These are phyloP conservation scores for Lepas anatifera DNA, from an alignment of 2,888 invertebrate species.

Conservation along the genomic window DNA sequence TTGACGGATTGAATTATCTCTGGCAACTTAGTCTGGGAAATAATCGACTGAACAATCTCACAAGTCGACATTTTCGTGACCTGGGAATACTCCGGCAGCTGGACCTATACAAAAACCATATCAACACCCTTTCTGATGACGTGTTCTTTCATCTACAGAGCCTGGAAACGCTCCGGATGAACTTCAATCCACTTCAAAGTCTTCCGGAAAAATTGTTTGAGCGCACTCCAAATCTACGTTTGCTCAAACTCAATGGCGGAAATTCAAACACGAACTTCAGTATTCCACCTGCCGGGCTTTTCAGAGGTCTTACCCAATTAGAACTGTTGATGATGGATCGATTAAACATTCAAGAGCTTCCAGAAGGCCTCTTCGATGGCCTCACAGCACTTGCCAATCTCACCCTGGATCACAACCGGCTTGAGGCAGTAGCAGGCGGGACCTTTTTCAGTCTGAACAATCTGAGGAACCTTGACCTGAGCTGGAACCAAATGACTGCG, in stretches of 20 bases:
- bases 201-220: constrained; percentile 7
- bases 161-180: constrained; percentile 24
- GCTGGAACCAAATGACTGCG: constrained; percentile 48
- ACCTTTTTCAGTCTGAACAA: constrained; percentile 47
- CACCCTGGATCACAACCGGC: constrained; percentile 50
- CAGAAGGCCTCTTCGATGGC: constrained; percentile 48
- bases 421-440: constrained; percentile 46
- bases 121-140: constrained; percentile 20
- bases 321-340: constrained; percentile 11
- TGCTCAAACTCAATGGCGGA: neutral
- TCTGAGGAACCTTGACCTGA: constrained; percentile 50
- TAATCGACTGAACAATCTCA: constrained; percentile 28
- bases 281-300: neutral
- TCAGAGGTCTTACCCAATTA: neutral
- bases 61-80: constrained; percentile 27
- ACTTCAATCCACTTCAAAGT: constrained; percentile 20
- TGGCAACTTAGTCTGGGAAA: constrained; percentile 27
- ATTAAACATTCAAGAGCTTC: constrained; percentile 37
- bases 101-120: constrained; percentile 27
- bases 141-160: constrained; percentile 19
- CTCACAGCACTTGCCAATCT: constrained; percentile 48
- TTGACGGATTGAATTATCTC: constrained; percentile 27
- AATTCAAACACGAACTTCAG: neutral
- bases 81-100: constrained; percentile 27
- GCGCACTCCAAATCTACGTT: neutral